Evolutionary conservation across 2,888 invertebrate genomes (phyloP), one percentile per base, ranked within the genome.

Genomic region (Pseudococcus jackbeardsleyi): DNA sequence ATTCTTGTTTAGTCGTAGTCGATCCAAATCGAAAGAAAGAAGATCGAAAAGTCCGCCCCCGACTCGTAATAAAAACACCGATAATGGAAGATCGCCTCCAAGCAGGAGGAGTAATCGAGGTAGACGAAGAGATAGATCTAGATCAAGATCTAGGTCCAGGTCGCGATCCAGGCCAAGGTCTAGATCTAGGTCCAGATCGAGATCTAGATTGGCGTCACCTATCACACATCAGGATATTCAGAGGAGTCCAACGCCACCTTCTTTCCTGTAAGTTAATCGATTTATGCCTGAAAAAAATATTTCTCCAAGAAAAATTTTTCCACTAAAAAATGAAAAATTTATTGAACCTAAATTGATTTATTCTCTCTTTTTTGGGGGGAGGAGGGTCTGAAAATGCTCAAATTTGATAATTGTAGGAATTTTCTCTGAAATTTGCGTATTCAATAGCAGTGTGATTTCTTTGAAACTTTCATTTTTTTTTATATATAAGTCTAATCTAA

Each of bases 161-260:
- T 91, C 91, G 79, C 91, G 92, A 89, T 93, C 93, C 6, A 92
- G 92, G 89, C 92, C 93, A 9, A 54, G 54, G 46, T 33, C 26
- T 33, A 33, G 42, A 42, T 42, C 42, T 42, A 42, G 42, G 42
- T 42, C 42, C 50, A 72, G 33, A 15, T 91, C 91, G 84, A 92
- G 92, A 89, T 93, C 93, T 6, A 92, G 92, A 89, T 92, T 93
- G 8, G 85, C 12, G 91, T 91, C 72, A 4, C 72, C 72, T 3
- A 15, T 33, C 6, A 15, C 33, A 1, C 72, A 72, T 8, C 72
- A 72, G n/a, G 89, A 91, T 54, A 91, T 92, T 39, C 91, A 92
- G 48, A 91, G 91, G 89, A 94, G 93, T 91, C 93, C 93, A 8
- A 93, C 94, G 15, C 96, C 96, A 17, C 96, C 96, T 59, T 95